These are phyloP conservation scores for Syrphus vitripennis DNA, from an alignment of 2,888 invertebrate species.

Conservation along the genomic window DNA sequence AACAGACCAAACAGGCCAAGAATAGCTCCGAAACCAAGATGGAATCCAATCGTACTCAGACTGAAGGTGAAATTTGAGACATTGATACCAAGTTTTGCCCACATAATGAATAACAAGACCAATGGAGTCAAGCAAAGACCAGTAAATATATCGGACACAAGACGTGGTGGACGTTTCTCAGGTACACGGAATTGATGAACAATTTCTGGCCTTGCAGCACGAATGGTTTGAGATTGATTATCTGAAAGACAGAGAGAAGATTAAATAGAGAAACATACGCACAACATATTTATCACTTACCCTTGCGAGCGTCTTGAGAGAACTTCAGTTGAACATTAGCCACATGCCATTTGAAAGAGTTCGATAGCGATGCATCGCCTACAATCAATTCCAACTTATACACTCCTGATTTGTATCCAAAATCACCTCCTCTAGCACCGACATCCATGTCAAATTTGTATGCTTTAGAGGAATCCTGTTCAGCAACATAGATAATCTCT, in stretches of 20 bases:
- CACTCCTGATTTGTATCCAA: slow-evolving; percentile 88
- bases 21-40: slow-evolving; percentile 94
- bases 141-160: slow-evolving; percentile 95
- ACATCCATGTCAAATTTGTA: slow-evolving; percentile 97
- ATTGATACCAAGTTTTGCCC: slow-evolving; percentile 94
- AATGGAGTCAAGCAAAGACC: slow-evolving; percentile 91
- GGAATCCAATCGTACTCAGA: slow-evolving; percentile 93
- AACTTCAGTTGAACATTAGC: slow-evolving; percentile 90
- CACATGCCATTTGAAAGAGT: slow-evolving; percentile 93
- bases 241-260: slow-evolving; percentile 69
- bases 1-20: slow-evolving; percentile 93
- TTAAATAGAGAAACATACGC: background rate
- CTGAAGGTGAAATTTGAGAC: slow-evolving; percentile 90
- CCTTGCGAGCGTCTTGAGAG: slow-evolving; percentile 81
- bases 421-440: slow-evolving; percentile 89
- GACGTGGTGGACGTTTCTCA: slow-evolving; percentile 93
- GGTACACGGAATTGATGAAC: slow-evolving; percentile 94
- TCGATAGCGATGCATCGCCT: slow-evolving; percentile 95
- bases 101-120: slow-evolving; percentile 90
- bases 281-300: slow-evolving; percentile 59
- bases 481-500: slow-evolving; percentile 97
- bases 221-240: slow-evolving; percentile 74
- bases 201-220: slow-evolving; percentile 84
- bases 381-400: slow-evolving; percentile 92
- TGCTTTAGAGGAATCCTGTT: slow-evolving; percentile 88